A percentile compares a stretch with the other conserved stretches of the same genome.
Evolutionary conservation across 1,140 invertebrate species (phyloP).

Genomic region (Cepaea nemoralis): DNA sequence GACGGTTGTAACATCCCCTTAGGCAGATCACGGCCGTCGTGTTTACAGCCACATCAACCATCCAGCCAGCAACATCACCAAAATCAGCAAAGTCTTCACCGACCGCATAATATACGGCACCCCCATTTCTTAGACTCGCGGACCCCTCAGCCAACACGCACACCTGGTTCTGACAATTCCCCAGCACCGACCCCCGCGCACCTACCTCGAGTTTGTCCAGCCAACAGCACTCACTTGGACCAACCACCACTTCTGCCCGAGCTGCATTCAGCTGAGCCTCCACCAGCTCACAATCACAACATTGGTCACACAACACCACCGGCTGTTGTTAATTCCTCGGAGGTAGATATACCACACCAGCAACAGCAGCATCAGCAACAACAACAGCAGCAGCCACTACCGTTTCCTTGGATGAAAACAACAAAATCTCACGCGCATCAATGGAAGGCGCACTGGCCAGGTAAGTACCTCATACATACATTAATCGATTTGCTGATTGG

Average conservation of each 20-base stretch:
- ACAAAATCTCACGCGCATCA: constrained; percentile 71
- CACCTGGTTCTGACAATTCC: not conserved
- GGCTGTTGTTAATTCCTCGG: not conserved
- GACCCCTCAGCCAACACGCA: not conserved
- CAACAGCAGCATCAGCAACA: constrained; percentile 46
- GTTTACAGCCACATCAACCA: constrained; percentile 9
- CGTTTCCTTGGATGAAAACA: constrained; percentile 72
- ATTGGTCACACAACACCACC: constrained; percentile 28
- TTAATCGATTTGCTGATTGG: too few species aligned
- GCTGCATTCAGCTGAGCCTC: constrained; percentile 48
- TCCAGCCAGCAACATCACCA: constrained; percentile 4
- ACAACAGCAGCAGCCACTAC: constrained; percentile 55
- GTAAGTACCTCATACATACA: constrained; percentile 49
- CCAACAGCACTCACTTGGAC: constrained; percentile 40
- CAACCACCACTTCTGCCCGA: not conserved
- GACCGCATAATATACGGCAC: not conserved
- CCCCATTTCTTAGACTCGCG: not conserved
- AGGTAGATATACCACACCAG: constrained; percentile 35
- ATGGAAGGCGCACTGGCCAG: constrained; percentile 71
- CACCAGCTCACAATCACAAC: constrained; percentile 57
- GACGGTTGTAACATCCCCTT: not conserved
- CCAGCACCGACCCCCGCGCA: constrained; percentile 31
- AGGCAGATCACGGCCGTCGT: not conserved
- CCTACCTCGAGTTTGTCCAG: constrained; percentile 21
- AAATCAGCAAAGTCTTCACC: constrained; percentile 22